Evolutionary conservation across 2,797 vertebrate genomes (phyloP), one percentile per base, ranked within the genome.

Genomic region (Phrynocephalus forsythii): DNA sequence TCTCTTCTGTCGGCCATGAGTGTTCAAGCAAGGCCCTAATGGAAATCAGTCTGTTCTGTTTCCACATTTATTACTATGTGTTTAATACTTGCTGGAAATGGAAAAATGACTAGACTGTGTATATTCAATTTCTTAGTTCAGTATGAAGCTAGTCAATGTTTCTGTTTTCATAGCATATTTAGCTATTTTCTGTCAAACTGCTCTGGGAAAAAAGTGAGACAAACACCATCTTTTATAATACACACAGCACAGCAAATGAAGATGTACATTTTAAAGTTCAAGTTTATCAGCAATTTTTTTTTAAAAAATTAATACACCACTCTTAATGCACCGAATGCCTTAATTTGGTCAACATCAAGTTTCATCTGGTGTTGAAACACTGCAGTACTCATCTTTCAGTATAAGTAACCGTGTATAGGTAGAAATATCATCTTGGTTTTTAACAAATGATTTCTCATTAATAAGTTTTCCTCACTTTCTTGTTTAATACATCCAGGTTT

Each of bases 11-110:
- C 89, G 38, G 63, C 86, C 56, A 72, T 90, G 89, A 93, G 89
- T 89, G 92, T 91, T 95, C 87, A 95, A 38, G 88, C 80, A 84
- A 95, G 94, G 92, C 77, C 91, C 93, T 77, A 90, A 93, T 82
- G 84, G 86, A 91, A 91, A 90, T 91, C 80, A 63, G 48, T 91
- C 94, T 94, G 90, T 94, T 94, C 94, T 94, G 30, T 93, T 92
- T 79, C 86, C 85, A 38, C 68, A 13, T 86, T 87, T 85, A 80
- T 91, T 86, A 92, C 0, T 5, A 91, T 89, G 73, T 24, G 66
- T 28, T 88, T 88, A 83, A 82, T 38, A 91, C 11, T 63, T 85
- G 84, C 68, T 22, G 83, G 82, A 30, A 82, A 80, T 91, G 90
- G 79, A 91, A 91, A 87, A 93, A 86, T 44, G 87, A 93, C 88